Percentiles rank a stretch among this genome's conserved stretches.
Evolutionary conservation across 1,140 invertebrate genomes (phyloP).

Genomic region (Calephelis nemesis): DNA sequence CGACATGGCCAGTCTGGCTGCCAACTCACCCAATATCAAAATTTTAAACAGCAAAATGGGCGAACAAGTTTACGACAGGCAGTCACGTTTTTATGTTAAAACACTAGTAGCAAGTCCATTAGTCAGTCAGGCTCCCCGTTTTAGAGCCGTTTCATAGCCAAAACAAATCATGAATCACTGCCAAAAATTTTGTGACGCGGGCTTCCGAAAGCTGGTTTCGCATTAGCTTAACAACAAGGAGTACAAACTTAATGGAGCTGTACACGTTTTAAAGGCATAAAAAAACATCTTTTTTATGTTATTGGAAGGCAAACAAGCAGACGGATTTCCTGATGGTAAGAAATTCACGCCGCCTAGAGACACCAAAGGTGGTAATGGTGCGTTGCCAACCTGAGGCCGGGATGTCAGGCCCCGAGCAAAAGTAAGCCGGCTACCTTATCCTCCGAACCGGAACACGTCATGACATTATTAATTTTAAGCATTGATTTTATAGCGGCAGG

Average conservation of each 20-base stretch:
- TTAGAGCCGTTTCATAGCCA: conserved; percentile 52
- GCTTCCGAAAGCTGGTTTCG: conserved; percentile 34
- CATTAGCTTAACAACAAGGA: conserved; percentile 31
- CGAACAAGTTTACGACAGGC: conserved; percentile 23
- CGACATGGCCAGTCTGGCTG: not conserved
- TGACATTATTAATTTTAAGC: too few relatives aligned
- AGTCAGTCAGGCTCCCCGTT: conserved; percentile 38
- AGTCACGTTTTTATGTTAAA: conserved; percentile 36
- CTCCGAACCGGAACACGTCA: too few relatives aligned
- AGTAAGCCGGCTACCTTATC: too few relatives aligned
- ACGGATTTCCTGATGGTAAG: too few relatives aligned
- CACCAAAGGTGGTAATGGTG: too few relatives aligned
- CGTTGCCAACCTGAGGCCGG: too few relatives aligned
- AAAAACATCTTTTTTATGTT: too few relatives aligned
- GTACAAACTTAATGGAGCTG: not conserved
- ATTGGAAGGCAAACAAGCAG: too few relatives aligned
- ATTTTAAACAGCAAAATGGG: conserved; percentile 14
- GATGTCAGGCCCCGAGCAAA: too few relatives aligned
- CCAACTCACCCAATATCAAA: conserved; percentile 11
- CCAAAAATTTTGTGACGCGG: conserved; percentile 48
- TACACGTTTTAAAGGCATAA: not conserved
- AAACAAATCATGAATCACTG: conserved; percentile 66
- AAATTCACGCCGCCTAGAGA: too few relatives aligned
- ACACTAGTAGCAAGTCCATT: conserved; percentile 40
- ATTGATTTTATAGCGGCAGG: too few relatives aligned